Evolutionary conservation across 1,140 invertebrate genomes (phyloP).

Genomic region (Dinoponera quadriceps): DNA sequence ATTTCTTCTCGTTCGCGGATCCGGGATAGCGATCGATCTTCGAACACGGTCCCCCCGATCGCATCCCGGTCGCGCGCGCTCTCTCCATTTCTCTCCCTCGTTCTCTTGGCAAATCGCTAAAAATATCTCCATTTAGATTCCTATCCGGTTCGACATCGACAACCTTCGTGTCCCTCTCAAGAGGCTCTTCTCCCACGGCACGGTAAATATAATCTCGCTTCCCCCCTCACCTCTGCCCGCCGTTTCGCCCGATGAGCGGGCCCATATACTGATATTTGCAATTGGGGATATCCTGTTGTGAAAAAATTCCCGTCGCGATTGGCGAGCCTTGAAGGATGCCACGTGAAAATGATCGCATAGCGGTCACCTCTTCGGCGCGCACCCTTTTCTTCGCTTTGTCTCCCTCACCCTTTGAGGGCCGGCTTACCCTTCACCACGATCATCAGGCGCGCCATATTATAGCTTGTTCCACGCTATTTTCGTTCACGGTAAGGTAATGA

Average conservation of each 20-base stretch:
- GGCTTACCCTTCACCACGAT: constrained; percentile 53
- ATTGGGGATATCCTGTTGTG: constrained; percentile 56
- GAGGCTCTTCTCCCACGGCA: constrained; percentile 5
- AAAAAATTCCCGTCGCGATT: constrained; percentile 41
- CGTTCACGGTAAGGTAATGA: constrained; percentile 6
- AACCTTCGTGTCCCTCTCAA: constrained; percentile 27
- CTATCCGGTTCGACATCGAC: constrained; percentile 14
- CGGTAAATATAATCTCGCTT: constrained; percentile 37
- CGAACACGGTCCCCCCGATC: no score
- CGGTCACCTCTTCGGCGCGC: constrained; percentile 6
- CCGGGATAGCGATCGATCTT: no score
- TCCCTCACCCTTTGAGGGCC: constrained; percentile 42
- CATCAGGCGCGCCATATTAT: constrained; percentile 47
- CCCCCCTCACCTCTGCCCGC: not conserved
- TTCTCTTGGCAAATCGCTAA: not conserved
- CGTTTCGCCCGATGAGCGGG: not conserved
- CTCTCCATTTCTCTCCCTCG: no score
- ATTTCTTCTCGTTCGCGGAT: no score
- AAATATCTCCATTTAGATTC: constrained; percentile 10
- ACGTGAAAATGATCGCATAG: constrained; percentile 40
- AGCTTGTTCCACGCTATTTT: constrained; percentile 50
- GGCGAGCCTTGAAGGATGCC: constrained; percentile 48
- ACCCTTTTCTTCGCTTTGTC: constrained; percentile 44
- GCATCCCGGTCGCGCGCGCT: no score
- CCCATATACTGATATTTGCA: constrained; percentile 14